A percentile compares a stretch with the other conserved stretches of the same genome.
These are phyloP conservation scores for Oryctes rhinoceros DNA, from an alignment of 1,140 invertebrate genomes.

Conservation along the genomic window DNA sequence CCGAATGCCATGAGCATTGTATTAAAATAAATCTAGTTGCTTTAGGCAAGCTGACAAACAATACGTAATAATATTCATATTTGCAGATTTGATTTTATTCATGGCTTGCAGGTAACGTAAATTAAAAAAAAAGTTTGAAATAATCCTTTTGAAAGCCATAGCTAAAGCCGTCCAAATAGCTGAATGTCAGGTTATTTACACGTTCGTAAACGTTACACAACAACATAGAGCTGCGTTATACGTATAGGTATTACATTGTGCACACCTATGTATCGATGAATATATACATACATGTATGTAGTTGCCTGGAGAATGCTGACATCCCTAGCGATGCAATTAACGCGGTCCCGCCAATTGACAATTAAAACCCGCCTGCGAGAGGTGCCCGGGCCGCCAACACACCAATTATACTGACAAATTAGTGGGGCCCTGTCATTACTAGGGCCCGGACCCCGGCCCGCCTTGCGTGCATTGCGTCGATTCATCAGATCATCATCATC, in stretches of 20 bases:
- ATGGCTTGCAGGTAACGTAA: too few species aligned
- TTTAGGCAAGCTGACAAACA: too few species aligned
- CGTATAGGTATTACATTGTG: too few species aligned
- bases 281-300: not conserved
- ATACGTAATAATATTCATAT: too few species aligned
- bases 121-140: not conserved
- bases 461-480: constrained; percentile 38
- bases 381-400: constrained; percentile 49
- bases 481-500: constrained; percentile 37
- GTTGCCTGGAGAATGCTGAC: constrained; percentile 17
- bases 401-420: constrained; percentile 56
- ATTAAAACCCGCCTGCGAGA: constrained; percentile 54
- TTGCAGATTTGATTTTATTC: too few species aligned
- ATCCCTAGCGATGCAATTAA: constrained; percentile 47
- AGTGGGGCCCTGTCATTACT: constrained; percentile 54
- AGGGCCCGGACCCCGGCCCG: constrained; percentile 21
- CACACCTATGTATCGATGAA: not conserved
- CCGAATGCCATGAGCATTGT: too few species aligned
- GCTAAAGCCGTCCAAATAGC: not conserved
- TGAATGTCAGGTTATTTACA: not conserved
- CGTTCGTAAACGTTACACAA: too few species aligned
- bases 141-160: not conserved
- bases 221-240: too few species aligned
- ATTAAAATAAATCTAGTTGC: too few species aligned
- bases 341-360: constrained; percentile 51